phyloP scores from a whole-genome alignment of 2,113 vertebrate species.

The Cathartes aura region DNA sequence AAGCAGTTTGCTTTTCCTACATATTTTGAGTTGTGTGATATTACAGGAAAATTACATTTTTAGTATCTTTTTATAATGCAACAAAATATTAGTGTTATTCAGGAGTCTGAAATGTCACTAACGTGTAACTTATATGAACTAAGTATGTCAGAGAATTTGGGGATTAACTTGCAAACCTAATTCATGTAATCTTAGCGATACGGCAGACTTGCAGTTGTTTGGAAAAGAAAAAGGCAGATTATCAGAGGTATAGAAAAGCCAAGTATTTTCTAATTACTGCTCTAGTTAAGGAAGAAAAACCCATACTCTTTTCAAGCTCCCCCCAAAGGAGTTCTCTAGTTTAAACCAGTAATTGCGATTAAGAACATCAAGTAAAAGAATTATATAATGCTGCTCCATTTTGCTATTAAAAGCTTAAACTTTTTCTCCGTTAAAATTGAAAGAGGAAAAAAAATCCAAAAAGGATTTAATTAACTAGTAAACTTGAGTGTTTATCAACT shows the following conservation, averaged over 20 bases:
- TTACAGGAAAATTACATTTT: neutral
- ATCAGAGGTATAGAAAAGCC: neutral
- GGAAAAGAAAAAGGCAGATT: neutral
- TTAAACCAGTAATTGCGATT: conserved; percentile 55
- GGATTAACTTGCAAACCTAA: neutral
- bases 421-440: conserved; percentile 60
- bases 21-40: neutral
- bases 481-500: conserved; percentile 30
- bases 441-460: neutral
- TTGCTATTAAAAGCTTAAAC: conserved; percentile 14
- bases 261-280: conserved; percentile 20
- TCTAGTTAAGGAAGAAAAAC: neutral
- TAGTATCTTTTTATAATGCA: neutral
- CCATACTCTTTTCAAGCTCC: neutral
- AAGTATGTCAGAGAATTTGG: neutral
- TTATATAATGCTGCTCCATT: conserved; percentile 11
- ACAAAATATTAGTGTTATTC: neutral
- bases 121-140: neutral
- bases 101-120: neutral
- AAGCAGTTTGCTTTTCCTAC: neutral
- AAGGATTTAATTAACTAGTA: conserved; percentile 47
- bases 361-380: conserved; percentile 47
- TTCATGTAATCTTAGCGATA: neutral
- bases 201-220: neutral
- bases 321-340: conserved; percentile 4